A percentile compares a stretch with the other conserved stretches of the same genome.
phyloP scores from a whole-genome alignment of 2,888 invertebrate species.

The Meiosimyza platycephala region DNA sequence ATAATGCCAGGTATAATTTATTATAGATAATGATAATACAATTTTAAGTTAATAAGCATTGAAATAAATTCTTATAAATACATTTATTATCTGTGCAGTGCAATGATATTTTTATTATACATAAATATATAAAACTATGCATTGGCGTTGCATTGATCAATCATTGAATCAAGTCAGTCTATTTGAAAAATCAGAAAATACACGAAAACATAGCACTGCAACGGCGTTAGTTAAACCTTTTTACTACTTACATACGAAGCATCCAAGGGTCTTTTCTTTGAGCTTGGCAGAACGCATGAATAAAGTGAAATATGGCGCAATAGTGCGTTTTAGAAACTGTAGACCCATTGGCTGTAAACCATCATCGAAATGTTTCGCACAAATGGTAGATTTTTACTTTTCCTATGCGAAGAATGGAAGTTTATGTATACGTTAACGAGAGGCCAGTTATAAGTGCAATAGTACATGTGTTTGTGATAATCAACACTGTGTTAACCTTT shows the following conservation, averaged over 20 bases:
- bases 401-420: slow-evolving; percentile 79
- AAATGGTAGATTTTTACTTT: slow-evolving; percentile 71
- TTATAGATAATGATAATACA: too few species aligned
- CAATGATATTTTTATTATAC: too few species aligned
- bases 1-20: too few species aligned
- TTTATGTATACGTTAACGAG: slow-evolving; percentile 79
- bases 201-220: slow-evolving; percentile 54
- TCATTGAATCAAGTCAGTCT: too few species aligned
- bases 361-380: slow-evolving; percentile 72
- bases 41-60: too few species aligned
- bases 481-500: slow-evolving; percentile 86
- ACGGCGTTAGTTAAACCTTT: slow-evolving; percentile 53
- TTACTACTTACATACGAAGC: slow-evolving; percentile 70
- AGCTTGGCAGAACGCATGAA: slow-evolving; percentile 84
- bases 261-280: slow-evolving; percentile 71
- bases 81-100: too few species aligned
- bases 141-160: too few species aligned
- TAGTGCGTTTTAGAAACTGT: slow-evolving; percentile 79
- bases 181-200: slow-evolving; percentile 54
- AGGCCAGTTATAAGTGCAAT: slow-evolving; percentile 94
- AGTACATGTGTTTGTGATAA: slow-evolving; percentile 81
- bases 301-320: slow-evolving; percentile 74
- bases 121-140: too few species aligned
- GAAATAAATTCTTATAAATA: too few species aligned
- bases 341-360: slow-evolving; percentile 83